phyloP scores from a whole-genome alignment of 2,797 vertebrate species.

The Ispidina lecontei region DNA sequence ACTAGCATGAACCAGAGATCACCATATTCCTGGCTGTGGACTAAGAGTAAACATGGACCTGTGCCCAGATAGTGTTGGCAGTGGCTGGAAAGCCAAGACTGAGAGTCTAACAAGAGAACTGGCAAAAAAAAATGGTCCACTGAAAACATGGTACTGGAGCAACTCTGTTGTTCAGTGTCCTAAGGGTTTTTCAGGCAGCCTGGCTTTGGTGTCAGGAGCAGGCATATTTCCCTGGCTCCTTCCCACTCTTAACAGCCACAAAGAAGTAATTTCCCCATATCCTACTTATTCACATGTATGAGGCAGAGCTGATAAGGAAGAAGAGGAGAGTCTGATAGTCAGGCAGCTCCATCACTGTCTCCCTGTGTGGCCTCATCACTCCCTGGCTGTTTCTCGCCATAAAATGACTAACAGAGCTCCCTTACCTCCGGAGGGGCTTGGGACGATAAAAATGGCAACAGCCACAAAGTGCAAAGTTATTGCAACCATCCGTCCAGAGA shows the following conservation, averaged over 20 bases:
- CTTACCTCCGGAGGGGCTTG: neutral
- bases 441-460: neutral
- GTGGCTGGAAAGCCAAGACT: slow-evolving; percentile 44
- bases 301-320: neutral
- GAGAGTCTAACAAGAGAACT: slow-evolving; percentile 2
- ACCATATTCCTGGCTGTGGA: slow-evolving; percentile 61
- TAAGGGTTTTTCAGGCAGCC: neutral
- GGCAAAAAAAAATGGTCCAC: slow-evolving; percentile 30
- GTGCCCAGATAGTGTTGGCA: slow-evolving; percentile 40
- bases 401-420: slow-evolving; percentile 23
- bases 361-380: neutral
- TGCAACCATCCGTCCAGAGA: neutral
- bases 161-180: neutral
- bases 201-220: neutral
- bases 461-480: neutral
- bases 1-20: slow-evolving; percentile 19
- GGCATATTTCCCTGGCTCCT: neutral
- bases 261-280: neutral
- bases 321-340: neutral
- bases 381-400: neutral
- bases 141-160: slow-evolving; percentile 3
- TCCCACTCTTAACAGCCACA: neutral
- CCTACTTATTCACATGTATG: neutral
- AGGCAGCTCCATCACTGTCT: fast-evolving
- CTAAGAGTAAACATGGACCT: slow-evolving; percentile 51